Base-by-base conservation (phyloP, 2,113 vertebrate genomes). In the Phylloscopus trochiloides region DNA sequence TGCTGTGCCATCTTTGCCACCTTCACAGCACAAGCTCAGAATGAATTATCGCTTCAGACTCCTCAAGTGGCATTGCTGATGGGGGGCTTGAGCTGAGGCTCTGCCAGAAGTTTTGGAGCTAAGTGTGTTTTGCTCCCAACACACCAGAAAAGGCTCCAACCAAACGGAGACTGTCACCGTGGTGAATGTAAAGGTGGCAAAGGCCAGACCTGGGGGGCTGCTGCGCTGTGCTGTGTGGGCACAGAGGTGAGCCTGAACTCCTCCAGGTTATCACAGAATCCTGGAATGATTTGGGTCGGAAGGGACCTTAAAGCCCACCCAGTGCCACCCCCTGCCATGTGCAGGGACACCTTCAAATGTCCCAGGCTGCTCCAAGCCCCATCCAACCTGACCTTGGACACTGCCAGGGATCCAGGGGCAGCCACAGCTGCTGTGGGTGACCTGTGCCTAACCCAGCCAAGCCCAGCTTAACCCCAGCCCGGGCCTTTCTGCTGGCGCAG, bases 31-130 rank as follows among this genome's bases (percentile, higher is more conserved):
- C 22, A 8, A 38, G 58, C 48, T 67, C 71, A 1, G 0, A 31
- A 12, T 0, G 1, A 71, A 62, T 54, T 57, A 24, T 58, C 0
- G 1, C 72, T 38, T 17, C 10, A 12, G 50, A 28, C 52, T 45
- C 66, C 32, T 15, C 3, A 28, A 22, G 55, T 0, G 19, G 28
- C 52, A 48, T 15, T 1, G 0, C 34, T 13, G 61, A 9, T 10
- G 22, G 24, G 52, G 52, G 65, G 45, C 28, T 42, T 0, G 14
- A 70, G n/a, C 1, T 3, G 13, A 87, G 67, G 75, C 86, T 86
- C 48, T 19, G 24, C 32, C 55, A 14, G 11, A 36, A 72, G 45
- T 29, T 61, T 3, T 14, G 57, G 2, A 61, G 67, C 75, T 0
- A 28, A 80, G 28, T 15, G 65, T 2, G 3, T 54, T 73, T 19